Conservation (phyloP, 2,888 invertebrate species). For the Vanessa cardui region DNA sequence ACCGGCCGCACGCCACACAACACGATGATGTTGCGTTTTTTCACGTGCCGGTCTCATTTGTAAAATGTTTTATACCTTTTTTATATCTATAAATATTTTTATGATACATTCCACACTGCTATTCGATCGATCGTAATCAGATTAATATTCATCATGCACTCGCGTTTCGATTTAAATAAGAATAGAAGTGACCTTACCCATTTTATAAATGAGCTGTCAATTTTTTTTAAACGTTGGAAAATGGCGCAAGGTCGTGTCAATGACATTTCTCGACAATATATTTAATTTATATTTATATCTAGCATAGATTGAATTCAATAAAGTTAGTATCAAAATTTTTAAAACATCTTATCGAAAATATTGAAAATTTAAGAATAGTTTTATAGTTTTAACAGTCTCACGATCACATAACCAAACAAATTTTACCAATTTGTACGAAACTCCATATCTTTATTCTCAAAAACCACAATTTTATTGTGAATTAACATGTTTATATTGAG, state of each 20-base stretch:
- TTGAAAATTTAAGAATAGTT: no score
- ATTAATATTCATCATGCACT: constrained; percentile 49
- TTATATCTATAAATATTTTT: constrained; percentile 66
- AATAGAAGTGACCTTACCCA: constrained; percentile 36
- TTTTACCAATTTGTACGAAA: constrained; percentile 74
- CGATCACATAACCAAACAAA: constrained; percentile 15
- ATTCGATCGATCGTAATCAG: constrained; percentile 60
- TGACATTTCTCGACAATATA: background rate
- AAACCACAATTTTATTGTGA: constrained; percentile 73
- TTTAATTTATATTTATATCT: background rate
- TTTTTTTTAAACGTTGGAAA: constrained; percentile 12
- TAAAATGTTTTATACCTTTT: constrained; percentile 58
- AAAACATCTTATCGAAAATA: no score
- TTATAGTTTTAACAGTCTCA: constrained; percentile 4
- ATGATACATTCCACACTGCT: constrained; percentile 56
- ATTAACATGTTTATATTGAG: constrained; percentile 80
- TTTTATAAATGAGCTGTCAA: constrained; percentile 21
- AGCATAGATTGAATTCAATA: background rate
- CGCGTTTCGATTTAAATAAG: constrained; percentile 34
- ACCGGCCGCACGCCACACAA: constrained; percentile 55
- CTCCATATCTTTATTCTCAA: constrained; percentile 61
- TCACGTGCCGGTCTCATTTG: constrained; percentile 56
- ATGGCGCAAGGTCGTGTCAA: constrained; percentile 8
- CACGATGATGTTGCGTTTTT: constrained; percentile 67
- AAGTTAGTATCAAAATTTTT: background rate